These are phyloP conservation scores for Zonotrichia leucophrys DNA, from an alignment of 2,113 vertebrate species.

Conservation along the genomic window DNA sequence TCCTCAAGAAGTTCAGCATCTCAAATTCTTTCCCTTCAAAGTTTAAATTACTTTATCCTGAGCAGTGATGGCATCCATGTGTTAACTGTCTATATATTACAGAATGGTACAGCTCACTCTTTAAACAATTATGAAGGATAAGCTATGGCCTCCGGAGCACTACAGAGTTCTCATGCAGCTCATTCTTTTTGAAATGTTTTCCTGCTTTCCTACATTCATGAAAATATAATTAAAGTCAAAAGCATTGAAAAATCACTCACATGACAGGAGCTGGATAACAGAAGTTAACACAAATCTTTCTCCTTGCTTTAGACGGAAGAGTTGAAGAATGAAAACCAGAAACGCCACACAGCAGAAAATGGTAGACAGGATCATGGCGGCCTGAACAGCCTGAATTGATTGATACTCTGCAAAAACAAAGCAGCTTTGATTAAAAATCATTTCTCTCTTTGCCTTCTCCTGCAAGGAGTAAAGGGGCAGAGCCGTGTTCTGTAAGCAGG, in stretches of 20 bases:
- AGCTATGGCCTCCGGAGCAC: background rate
- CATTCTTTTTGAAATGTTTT: background rate
- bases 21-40: background rate
- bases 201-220: background rate
- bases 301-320: slow-evolving; percentile 95
- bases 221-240: background rate
- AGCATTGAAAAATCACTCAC: slow-evolving; percentile 75
- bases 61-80: background rate
- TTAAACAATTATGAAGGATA: background rate
- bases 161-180: background rate
- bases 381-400: slow-evolving; percentile 87
- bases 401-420: slow-evolving; percentile 76
- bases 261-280: slow-evolving; percentile 88
- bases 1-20: background rate
- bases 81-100: background rate
- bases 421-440: background rate
- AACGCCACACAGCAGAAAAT: slow-evolving; percentile 90
- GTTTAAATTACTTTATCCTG: background rate
- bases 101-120: background rate
- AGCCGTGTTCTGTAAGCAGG: background rate
- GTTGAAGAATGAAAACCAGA: slow-evolving; percentile 92
- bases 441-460: background rate
- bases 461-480: background rate
- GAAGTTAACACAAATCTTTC: slow-evolving; percentile 92
- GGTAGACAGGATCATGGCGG: slow-evolving; percentile 89